Conservation (phyloP, 2,797 vertebrate genomes). For the Enteromius anoplus region DNA sequence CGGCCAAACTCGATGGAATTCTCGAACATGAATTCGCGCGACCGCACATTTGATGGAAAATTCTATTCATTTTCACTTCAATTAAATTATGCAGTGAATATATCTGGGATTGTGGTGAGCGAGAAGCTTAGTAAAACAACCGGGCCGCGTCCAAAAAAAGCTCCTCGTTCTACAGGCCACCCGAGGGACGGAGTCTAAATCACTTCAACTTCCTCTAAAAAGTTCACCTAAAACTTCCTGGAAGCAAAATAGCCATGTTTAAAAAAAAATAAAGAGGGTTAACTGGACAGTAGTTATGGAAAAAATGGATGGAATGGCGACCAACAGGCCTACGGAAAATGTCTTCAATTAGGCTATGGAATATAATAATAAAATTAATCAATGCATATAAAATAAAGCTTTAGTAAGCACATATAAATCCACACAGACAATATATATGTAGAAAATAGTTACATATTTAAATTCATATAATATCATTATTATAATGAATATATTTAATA, state of each 20-base stretch:
- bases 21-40: constrained; percentile 26
- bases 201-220: constrained; percentile 65
- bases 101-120: constrained; percentile 41
- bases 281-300: constrained; percentile 50
- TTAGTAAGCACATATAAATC: background rate
- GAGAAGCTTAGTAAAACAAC: constrained; percentile 52
- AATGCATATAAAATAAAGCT: background rate
- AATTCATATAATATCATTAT: too few relatives aligned
- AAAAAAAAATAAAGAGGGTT: constrained; percentile 70
- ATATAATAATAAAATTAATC: background rate
- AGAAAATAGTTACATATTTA: too few relatives aligned
- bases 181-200: constrained; percentile 69
- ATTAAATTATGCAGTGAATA: constrained; percentile 46
- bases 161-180: constrained; percentile 54
- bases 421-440: too few relatives aligned
- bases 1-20: constrained; percentile 20
- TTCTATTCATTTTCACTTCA: constrained; percentile 46
- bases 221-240: constrained; percentile 73
- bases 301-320: constrained; percentile 32
- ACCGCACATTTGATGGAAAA: constrained; percentile 43
- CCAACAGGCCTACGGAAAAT: background rate
- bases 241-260: constrained; percentile 67
- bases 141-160: constrained; percentile 45
- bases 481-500: too few relatives aligned
- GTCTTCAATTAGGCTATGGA: background rate